A percentile compares a stretch with the other conserved stretches of the same genome.
Evolutionary conservation across 2,888 invertebrate species (phyloP).

Genomic region (Orchesella flavescens): DNA sequence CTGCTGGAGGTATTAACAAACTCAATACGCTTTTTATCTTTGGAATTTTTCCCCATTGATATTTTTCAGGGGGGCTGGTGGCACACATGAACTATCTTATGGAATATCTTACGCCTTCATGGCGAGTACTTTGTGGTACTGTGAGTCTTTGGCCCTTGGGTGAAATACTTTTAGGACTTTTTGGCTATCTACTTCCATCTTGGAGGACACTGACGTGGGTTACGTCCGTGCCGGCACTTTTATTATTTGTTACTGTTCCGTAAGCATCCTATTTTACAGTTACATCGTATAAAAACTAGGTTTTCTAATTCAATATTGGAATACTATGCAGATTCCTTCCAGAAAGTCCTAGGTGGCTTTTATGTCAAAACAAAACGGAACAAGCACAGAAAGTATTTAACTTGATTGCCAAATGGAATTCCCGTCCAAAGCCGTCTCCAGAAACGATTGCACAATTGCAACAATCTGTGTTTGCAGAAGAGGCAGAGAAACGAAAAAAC

Average conservation of each 20-base stretch:
- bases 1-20: conserved; percentile 52
- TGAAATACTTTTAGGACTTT: conserved; percentile 66
- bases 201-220: conserved; percentile 65
- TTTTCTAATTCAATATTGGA: no score
- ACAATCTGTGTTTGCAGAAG: conserved; percentile 33
- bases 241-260: conserved; percentile 63
- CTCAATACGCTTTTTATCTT: not conserved
- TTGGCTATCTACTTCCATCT: conserved; percentile 60
- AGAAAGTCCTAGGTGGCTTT: conserved; percentile 69
- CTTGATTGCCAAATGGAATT: conserved; percentile 68
- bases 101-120: conserved; percentile 70
- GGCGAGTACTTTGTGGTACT: conserved; percentile 68
- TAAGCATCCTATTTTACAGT: no score
- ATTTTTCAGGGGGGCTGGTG: conserved; percentile 62
- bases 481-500: conserved; percentile 19
- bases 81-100: conserved; percentile 69
- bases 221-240: conserved; percentile 59
- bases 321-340: conserved; percentile 51
- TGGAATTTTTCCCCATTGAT: not conserved
- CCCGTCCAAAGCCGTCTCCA: conserved; percentile 33
- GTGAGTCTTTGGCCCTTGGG: conserved; percentile 70
- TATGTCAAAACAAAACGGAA: conserved; percentile 63
- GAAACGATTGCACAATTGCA: conserved; percentile 64
- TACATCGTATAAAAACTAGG: no score
- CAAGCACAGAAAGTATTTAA: conserved; percentile 62